These are phyloP conservation scores for Meghimatium bilineatum DNA, from an alignment of 2,888 invertebrate genomes.

Conservation along the genomic window DNA sequence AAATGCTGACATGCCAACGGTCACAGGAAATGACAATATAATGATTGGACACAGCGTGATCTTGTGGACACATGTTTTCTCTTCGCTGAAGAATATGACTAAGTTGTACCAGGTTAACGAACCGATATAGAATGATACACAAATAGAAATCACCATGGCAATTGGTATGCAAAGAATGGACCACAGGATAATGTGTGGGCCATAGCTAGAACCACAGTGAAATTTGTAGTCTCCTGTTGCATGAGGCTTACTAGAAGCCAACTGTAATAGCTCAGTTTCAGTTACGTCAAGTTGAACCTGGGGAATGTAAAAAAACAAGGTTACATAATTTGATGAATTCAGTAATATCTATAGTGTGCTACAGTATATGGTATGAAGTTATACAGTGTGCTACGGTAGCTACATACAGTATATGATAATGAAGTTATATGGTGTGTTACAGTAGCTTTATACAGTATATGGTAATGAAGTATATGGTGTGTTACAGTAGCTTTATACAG, in stretches of 20 bases:
- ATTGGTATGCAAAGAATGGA: constrained; percentile 84
- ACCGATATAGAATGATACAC: constrained; percentile 86
- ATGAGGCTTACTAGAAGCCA: constrained; percentile 80
- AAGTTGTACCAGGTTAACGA: constrained; percentile 88
- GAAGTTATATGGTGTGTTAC: too few species aligned
- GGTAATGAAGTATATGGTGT: too few species aligned
- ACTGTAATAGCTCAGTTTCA: constrained; percentile 84
- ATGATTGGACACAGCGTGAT: constrained; percentile 83
- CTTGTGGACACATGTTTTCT: constrained; percentile 82
- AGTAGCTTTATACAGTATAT: too few species aligned
- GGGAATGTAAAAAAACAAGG: constrained; percentile 63
- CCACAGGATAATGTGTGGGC: constrained; percentile 83
- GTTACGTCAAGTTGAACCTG: constrained; percentile 86
- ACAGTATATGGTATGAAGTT: too few species aligned
- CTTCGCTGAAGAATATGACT: constrained; percentile 84
- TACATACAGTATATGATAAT: too few species aligned
- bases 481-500: too few species aligned
- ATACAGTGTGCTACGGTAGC: too few species aligned
- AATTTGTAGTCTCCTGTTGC: constrained; percentile 63
- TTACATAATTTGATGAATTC: too few species aligned
- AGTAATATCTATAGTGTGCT: too few species aligned
- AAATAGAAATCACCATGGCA: constrained; percentile 82
- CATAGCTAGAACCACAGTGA: constrained; percentile 79
- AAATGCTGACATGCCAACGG: constrained; percentile 83
- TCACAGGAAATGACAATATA: constrained; percentile 84